Base-by-base conservation (phyloP, 2,113 vertebrate genomes). In the Conger conger region DNA sequence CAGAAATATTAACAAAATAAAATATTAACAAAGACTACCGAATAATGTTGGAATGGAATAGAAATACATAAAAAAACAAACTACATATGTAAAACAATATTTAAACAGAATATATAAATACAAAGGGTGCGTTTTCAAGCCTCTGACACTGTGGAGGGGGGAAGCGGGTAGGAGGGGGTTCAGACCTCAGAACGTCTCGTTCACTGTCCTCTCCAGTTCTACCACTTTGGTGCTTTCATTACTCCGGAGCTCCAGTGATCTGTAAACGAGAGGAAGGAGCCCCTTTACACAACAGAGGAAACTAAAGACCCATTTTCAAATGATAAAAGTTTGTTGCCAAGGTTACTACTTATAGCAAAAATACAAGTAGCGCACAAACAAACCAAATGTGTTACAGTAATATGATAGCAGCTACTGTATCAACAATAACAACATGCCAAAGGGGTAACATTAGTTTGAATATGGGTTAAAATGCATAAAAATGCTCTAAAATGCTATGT, bases 181-280 rank as follows among this genome's bases (percentile, higher is more conserved):
- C 89, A 83, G 84, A 87, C 93, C 90, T 95, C 91, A 97, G 86
- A 95, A 96, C n/a, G 96, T 97, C 89, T 96, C 93, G 37, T 97
- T 97, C 86, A 96, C 95, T 91, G 93, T 95, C 91, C 95, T 94
- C 45, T 97, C 96, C 88, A 97, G 93, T 91, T 97, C 94, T 57
- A 97, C 92, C 23, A 97, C 94, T 91, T 97, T 95, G 54, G 96
- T 92, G 7, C 94, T 96, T 82, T 96, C 93, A 0, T 96, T 96
- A 84, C 92, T 93, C 88, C 95, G 94, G 87, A 96, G 92, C 45
- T 96, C 92, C 0, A 94, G 89, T 87, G 93, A 94, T 92, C 97
- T 97, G 91, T 4, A 80, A 50, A 80, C 38, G 36, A 86, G 81
- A 86, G 30, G 6, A 33, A 76, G 36, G 42, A 83, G 82, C 77